These are phyloP conservation scores for Montipora capitata DNA, from an alignment of 92 coral and sea anemone species.

Conservation along the genomic window DNA sequence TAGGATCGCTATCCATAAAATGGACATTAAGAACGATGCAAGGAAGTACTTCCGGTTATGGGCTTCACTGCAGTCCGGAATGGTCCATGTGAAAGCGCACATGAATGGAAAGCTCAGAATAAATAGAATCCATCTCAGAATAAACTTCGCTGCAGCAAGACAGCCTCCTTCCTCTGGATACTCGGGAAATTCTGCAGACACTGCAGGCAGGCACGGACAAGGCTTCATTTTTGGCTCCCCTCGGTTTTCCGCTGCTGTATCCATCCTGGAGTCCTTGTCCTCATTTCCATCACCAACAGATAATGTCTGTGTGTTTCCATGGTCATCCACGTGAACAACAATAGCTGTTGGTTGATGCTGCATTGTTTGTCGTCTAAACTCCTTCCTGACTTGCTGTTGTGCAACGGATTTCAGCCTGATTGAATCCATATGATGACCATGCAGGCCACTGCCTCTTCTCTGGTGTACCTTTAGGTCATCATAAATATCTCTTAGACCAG, in stretches of 20 bases:
- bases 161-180: constrained; percentile 78
- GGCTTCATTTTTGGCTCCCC: constrained; percentile 69
- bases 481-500: constrained; percentile 83
- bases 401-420: constrained; percentile 97
- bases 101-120: constrained; percentile 93
- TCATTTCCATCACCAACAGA: constrained; percentile 44
- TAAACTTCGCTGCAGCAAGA: constrained; percentile 51
- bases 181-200: constrained; percentile 86
- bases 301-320: constrained; percentile 67
- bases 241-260: constrained; percentile 33
- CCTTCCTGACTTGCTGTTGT: constrained; percentile 87
- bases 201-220: constrained; percentile 89
- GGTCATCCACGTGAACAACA: constrained; percentile 82
- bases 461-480: constrained; percentile 87
- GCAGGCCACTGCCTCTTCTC: constrained; percentile 73
- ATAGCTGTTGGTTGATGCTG: constrained; percentile 33
- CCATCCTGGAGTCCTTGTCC: constrained; percentile 42
- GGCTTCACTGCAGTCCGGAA: constrained; percentile 95
- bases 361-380: constrained; percentile 84
- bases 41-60: constrained; percentile 97
- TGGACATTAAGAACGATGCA: constrained; percentile 90
- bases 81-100: constrained; percentile 96
- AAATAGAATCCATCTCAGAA: constrained; percentile 90
- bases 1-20: constrained; percentile 97
- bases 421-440: constrained; percentile 56